A percentile compares a stretch with the other conserved stretches of the same genome.
These are phyloP conservation scores for Pangasius djambal DNA, from an alignment of 2,797 vertebrate genomes.

Conservation along the genomic window DNA sequence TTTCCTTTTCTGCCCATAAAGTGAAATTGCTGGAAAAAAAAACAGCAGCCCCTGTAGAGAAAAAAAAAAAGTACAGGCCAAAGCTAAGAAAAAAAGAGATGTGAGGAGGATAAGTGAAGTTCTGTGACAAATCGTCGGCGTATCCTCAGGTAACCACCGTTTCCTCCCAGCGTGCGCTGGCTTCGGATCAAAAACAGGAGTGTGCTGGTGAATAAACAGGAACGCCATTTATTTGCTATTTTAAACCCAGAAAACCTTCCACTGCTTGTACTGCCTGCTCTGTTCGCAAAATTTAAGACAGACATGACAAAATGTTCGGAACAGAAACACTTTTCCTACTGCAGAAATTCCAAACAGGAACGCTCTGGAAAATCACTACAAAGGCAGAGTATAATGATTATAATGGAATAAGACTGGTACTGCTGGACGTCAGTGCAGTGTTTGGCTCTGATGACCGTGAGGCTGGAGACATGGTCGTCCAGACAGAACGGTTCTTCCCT, in stretches of 20 bases:
- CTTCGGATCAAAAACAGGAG: conserved; percentile 17
- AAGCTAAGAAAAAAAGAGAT: conserved; percentile 30
- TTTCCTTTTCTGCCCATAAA: conserved; percentile 38
- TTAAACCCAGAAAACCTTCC: conserved; percentile 36
- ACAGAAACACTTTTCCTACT: conserved; percentile 6
- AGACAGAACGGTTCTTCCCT: neutral
- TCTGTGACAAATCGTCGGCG: conserved; percentile 17
- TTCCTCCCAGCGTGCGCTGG: conserved; percentile 37
- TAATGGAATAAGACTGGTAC: neutral
- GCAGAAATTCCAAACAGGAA: conserved; percentile 2
- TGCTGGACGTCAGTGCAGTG: too few species aligned
- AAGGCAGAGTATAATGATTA: neutral
- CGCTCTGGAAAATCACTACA: conserved; percentile 1
- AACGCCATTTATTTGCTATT: conserved; percentile 37
- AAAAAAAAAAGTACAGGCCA: conserved; percentile 39
- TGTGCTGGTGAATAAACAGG: conserved; percentile 19
- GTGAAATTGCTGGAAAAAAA: conserved; percentile 46
- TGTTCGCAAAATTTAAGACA: neutral
- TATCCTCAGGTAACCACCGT: conserved; percentile 27
- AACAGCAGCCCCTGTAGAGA: conserved; percentile 33
- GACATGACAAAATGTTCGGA: conserved; percentile 15
- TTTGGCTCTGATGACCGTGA: neutral
- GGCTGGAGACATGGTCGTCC: neutral
- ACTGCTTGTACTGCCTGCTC: neutral
- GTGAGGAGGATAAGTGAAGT: conserved; percentile 31